Base-by-base conservation (phyloP, 2,888 invertebrate species). In the Agrilus cyanescens region DNA sequence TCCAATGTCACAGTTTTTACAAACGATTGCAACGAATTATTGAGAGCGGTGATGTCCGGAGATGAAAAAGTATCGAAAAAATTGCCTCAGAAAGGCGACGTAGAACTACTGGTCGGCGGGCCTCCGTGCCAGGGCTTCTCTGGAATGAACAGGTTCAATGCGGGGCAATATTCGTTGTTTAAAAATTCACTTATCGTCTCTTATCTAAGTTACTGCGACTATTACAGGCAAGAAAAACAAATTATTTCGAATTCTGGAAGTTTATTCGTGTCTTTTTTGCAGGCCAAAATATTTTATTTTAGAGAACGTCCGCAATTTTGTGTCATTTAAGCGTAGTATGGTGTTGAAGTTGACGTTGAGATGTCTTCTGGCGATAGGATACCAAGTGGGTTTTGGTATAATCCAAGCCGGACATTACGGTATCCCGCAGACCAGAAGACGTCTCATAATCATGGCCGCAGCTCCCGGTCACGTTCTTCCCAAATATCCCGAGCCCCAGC, bases 111-210 rank as follows among this genome's bases (percentile, higher is more conserved):
- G 25, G 85, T 86, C 57, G 90, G 89, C 8, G 89, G 89, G 1
- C 89, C 89, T 1, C 89, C 89, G 0, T 90, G 89, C 59, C 89
- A 90, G 65, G 89, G 89, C 4, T 90, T 89, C 67, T 86, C 85
- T 36, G 86, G 86, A 31, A 88, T 89, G 87, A 90, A 90, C 64
- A 70, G 88, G 40, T 90, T 89, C 63, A 88, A 85, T 65, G 80
- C 80, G 0, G 70, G 87, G 29, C 84, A 88, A 52, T 88, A 88
- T 63, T 87, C 88, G 2, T 72, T 79, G 50, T 88, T 89, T 58
- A 89, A 87, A 69, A 89, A 87, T 62, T 89, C 89, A 0, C 68
- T 89, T 12, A 81, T 89, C 14, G 83, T 83, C 0, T 80, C 87
- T 0, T 88, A 80, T 60, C 70, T 89, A 14, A 85, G 87, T 18